phyloP scores from a whole-genome alignment of 1,140 invertebrate genomes.

The Halesus radiatus region DNA sequence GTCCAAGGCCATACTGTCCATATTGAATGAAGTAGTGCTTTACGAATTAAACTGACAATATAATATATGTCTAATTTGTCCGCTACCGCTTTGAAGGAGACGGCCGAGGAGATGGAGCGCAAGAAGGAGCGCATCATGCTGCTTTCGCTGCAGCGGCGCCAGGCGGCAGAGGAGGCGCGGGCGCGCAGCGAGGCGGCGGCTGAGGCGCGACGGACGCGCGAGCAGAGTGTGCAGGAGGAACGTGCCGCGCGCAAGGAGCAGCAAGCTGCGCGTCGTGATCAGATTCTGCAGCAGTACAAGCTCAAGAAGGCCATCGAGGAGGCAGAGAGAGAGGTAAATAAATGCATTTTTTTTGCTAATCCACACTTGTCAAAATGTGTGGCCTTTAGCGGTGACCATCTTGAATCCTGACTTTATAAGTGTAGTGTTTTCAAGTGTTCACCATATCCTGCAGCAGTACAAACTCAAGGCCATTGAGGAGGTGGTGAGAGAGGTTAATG shows the following conservation, averaged over 20 bases:
- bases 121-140: conserved; percentile 92
- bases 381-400: too few relatives aligned
- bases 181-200: conserved; percentile 88
- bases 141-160: conserved; percentile 86
- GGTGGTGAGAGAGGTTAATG: conserved; percentile 83
- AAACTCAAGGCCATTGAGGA: conserved; percentile 95
- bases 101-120: conserved; percentile 89
- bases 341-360: conserved; percentile 6
- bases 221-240: conserved; percentile 89
- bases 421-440: too few relatives aligned
- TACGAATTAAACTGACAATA: too few relatives aligned
- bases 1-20: too few relatives aligned
- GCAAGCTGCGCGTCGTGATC: conserved; percentile 86
- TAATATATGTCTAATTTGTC: too few relatives aligned
- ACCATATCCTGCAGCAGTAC: conserved; percentile 93
- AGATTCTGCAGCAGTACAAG: conserved; percentile 95
- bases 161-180: conserved; percentile 90
- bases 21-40: too few relatives aligned
- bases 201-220: conserved; percentile 81
- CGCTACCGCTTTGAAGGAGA: conserved; percentile 70
- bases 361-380: background rate
- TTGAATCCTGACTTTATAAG: too few relatives aligned
- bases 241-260: conserved; percentile 90
- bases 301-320: conserved; percentile 95
- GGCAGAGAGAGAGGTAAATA: conserved; percentile 85